phyloP scores from a whole-genome alignment of 2,113 vertebrate genomes.

The Cyprichromis sp. region DNA sequence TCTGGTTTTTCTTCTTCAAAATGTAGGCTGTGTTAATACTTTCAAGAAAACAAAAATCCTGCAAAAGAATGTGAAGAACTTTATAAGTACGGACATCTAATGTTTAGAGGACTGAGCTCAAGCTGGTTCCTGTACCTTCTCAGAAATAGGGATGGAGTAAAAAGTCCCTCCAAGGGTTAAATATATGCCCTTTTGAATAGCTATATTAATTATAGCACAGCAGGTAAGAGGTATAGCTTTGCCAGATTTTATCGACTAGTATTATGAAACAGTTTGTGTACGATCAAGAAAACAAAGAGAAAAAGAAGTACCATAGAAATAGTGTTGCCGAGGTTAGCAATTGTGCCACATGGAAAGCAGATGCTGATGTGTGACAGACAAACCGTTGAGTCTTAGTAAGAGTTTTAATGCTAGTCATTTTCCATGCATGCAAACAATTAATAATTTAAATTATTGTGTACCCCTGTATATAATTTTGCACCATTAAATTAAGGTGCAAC shows the following conservation, averaged over 20 bases:
- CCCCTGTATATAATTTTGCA: rapidly evolving
- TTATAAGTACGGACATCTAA: background rate
- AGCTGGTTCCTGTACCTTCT: background rate
- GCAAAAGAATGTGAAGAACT: background rate
- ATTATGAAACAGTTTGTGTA: background rate
- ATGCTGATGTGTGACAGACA: background rate
- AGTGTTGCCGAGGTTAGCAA: rapidly evolving
- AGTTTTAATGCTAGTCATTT: background rate
- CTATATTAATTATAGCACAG: background rate
- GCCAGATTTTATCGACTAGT: rapidly evolving
- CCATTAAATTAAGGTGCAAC: background rate
- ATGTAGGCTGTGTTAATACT: background rate
- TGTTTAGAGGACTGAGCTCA: background rate
- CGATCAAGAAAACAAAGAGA: background rate
- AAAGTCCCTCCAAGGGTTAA: background rate
- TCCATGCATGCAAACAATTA: rapidly evolving
- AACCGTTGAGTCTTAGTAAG: background rate
- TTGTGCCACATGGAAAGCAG: background rate
- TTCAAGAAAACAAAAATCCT: background rate
- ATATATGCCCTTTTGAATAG: background rate
- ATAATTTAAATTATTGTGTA: background rate
- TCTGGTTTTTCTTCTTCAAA: background rate
- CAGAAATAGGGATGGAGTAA: background rate
- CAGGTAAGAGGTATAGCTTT: background rate
- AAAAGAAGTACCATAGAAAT: background rate